Conservation (phyloP, 2,888 invertebrate genomes). For the Smittia aterrima region DNA sequence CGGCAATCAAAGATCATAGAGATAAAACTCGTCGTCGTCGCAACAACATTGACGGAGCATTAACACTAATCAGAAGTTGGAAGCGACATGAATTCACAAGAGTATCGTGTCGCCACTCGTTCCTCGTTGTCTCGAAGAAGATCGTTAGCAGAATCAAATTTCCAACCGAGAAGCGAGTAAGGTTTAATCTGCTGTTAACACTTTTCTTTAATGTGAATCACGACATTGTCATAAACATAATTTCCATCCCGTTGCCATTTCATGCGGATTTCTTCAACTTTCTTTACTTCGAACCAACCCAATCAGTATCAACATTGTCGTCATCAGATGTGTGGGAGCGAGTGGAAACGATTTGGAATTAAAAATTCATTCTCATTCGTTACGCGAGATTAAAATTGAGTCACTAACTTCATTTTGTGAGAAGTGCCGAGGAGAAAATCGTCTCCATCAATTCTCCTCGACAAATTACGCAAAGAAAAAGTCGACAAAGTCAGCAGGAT, state of each 20-base stretch:
- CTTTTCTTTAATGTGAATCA: constrained; percentile 36
- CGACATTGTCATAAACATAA: constrained; percentile 35
- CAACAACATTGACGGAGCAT: constrained; percentile 25
- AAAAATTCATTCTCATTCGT: too few relatives aligned
- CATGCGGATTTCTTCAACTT: background rate
- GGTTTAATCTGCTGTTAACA: constrained; percentile 34
- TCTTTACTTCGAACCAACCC: too few relatives aligned
- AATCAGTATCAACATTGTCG: too few relatives aligned
- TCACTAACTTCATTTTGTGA: background rate
- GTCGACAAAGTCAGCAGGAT: constrained; percentile 30
- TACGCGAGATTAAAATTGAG: background rate
- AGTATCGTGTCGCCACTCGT: background rate
- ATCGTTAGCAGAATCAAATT: constrained; percentile 11
- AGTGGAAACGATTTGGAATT: too few relatives aligned
- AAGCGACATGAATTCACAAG: constrained; percentile 28
- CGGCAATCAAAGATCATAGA: constrained; percentile 25
- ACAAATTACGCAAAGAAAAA: background rate
- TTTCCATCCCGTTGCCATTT: constrained; percentile 23
- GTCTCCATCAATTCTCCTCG: constrained; percentile 25
- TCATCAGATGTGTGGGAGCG: constrained; percentile 8
- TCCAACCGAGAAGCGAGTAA: background rate
- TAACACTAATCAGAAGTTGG: constrained; percentile 25
- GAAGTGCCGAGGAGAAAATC: constrained; percentile 18
- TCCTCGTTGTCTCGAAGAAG: background rate
- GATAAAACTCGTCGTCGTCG: constrained; percentile 11